These are phyloP conservation scores for Rhea pennata DNA, from an alignment of 2,113 vertebrate genomes.

Conservation along the genomic window DNA sequence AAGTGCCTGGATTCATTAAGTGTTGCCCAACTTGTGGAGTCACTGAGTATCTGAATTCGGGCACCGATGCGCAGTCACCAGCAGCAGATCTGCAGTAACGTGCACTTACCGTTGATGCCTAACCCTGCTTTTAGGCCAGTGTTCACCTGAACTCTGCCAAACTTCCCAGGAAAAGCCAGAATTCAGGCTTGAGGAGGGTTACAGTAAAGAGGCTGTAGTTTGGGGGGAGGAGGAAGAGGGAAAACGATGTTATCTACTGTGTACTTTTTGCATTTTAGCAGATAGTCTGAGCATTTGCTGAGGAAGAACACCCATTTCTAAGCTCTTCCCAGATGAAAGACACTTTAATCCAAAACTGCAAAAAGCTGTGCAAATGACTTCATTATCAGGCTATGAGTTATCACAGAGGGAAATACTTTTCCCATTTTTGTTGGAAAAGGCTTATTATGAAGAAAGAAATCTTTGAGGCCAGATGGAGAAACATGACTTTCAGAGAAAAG, in stretches of 20 bases:
- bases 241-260: accelerated
- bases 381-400: not conserved
- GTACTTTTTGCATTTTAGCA: not conserved
- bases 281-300: not conserved
- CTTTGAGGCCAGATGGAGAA: not conserved
- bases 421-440: not conserved
- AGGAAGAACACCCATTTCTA: not conserved
- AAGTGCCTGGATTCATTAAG: not conserved
- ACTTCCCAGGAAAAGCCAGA: too few species aligned
- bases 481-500: not conserved
- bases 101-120: accelerated
- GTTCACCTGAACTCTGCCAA: too few species aligned
- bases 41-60: not conserved
- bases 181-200: not conserved
- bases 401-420: not conserved
- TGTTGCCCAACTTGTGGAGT: not conserved
- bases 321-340: not conserved
- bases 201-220: accelerated
- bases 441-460: not conserved
- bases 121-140: too few species aligned
- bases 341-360: not conserved
- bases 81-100: accelerated
- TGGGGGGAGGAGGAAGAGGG: not conserved
- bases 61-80: accelerated
- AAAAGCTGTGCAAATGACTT: not conserved